phyloP scores from a whole-genome alignment of 2,113 vertebrate genomes.

The Xiphorhynchus elegans region DNA sequence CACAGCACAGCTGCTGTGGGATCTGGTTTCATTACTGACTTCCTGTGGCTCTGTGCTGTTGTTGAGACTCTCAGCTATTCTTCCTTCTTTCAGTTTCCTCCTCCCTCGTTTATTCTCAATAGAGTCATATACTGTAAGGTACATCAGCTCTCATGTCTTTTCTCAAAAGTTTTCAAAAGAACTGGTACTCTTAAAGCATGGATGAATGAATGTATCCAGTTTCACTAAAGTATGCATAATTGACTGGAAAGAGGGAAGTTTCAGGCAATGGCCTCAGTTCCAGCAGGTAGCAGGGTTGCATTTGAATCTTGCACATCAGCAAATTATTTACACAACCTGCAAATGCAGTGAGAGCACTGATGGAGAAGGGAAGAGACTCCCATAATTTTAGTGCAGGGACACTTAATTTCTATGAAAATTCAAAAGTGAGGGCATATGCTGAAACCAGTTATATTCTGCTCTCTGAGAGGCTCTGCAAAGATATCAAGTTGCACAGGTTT shows the following conservation, averaged over 20 bases:
- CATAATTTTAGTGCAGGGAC: neutral
- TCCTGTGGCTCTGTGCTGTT: neutral
- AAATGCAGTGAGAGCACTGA: neutral
- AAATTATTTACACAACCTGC: neutral
- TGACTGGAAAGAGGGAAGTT: neutral
- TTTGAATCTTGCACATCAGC: neutral
- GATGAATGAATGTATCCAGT: neutral
- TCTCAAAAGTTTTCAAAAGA: constrained; percentile 25
- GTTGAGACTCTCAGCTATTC: neutral
- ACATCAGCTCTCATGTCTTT: neutral
- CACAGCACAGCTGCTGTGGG: constrained; percentile 26
- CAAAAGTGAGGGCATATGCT: neutral
- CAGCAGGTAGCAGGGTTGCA: neutral
- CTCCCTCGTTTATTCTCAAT: neutral
- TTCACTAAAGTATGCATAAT: constrained; percentile 21
- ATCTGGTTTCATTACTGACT: constrained; percentile 45
- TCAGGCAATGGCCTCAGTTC: neutral
- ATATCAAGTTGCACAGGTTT: neutral
- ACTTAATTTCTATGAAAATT: neutral
- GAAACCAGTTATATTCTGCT: neutral
- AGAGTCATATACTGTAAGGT: constrained; percentile 34
- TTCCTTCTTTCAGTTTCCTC: neutral
- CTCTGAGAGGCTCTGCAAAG: neutral
- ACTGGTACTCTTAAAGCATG: neutral
- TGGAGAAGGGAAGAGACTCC: neutral